Evolutionary conservation across 2,113 vertebrate genomes (phyloP).

Genomic region (Circaetus cinerascens): DNA sequence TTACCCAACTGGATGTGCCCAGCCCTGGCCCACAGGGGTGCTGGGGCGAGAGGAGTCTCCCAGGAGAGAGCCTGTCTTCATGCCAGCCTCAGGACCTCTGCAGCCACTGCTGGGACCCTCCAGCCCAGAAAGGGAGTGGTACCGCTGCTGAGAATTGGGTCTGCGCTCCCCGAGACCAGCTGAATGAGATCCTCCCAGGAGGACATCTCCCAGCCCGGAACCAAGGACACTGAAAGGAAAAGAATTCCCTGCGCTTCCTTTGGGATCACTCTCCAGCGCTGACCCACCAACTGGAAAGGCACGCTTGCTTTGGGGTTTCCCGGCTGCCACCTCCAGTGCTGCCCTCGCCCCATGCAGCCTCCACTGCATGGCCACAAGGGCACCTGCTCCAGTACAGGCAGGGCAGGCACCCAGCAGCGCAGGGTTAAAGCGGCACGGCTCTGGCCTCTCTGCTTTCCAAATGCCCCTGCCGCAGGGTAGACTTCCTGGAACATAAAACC

Average conservation of each 20-base stretch:
- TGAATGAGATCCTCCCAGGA: not conserved
- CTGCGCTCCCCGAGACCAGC: not conserved
- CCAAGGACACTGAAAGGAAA: not conserved
- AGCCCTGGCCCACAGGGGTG: not conserved
- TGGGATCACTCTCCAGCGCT: rapidly evolving
- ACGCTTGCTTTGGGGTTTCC: not conserved
- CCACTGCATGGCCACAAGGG: rapidly evolving
- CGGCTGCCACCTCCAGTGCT: not conserved
- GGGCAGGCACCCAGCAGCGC: not conserved
- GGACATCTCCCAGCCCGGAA: not conserved
- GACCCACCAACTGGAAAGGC: not conserved
- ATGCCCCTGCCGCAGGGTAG: not conserved
- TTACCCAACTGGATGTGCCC: not conserved
- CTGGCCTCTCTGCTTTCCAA: not conserved
- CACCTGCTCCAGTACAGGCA: not conserved
- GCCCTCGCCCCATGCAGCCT: rapidly evolving
- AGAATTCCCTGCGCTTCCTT: not conserved
- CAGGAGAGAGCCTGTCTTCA: not conserved
- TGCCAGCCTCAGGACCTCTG: not conserved
- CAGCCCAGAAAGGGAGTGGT: rapidly evolving
- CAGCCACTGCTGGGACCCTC: not conserved
- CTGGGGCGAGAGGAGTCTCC: rapidly evolving
- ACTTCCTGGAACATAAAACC: not conserved
- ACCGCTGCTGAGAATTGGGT: rapidly evolving
- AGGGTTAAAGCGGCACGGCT: rapidly evolving